Conservation (phyloP, 2,113 vertebrate genomes). For the Vicugna pacos region DNA sequence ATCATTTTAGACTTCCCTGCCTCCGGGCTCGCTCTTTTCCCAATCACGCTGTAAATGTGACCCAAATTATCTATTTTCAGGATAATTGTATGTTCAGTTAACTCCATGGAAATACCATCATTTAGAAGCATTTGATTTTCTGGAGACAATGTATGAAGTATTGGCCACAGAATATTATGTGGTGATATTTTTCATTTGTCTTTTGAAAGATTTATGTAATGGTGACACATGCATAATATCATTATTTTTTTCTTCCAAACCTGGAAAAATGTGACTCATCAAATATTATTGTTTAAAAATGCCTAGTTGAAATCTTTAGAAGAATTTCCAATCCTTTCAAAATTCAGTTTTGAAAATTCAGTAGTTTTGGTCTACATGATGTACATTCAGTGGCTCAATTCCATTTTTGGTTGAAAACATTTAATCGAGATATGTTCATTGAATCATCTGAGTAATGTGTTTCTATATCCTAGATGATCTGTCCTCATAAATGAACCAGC, state of each 20-base stretch:
- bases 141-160: constrained; percentile 33
- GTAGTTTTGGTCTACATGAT: constrained; percentile 76
- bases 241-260: constrained; percentile 78
- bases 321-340: constrained; percentile 77
- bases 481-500: constrained; percentile 21
- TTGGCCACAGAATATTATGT: neutral
- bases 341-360: constrained; percentile 81
- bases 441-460: constrained; percentile 35
- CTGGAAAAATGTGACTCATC: constrained; percentile 83
- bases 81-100: constrained; percentile 44
- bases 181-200: constrained; percentile 53
- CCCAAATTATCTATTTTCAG: neutral
- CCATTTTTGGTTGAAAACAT: constrained; percentile 76
- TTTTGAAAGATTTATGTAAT: constrained; percentile 78
- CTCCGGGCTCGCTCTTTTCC: neutral
- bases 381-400: constrained; percentile 83
- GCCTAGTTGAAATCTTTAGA: constrained; percentile 80
- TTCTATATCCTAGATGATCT: constrained; percentile 31
- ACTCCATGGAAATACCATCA: neutral
- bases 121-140: constrained; percentile 21
- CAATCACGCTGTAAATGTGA: neutral
- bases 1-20: constrained; percentile 37
- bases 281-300: constrained; percentile 81
- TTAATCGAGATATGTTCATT: neutral
- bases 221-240: constrained; percentile 67